Evolutionary conservation across 2,888 invertebrate species (phyloP), one percentile per base, ranked within the genome.

Genomic region (Ditula angustiorana): DNA sequence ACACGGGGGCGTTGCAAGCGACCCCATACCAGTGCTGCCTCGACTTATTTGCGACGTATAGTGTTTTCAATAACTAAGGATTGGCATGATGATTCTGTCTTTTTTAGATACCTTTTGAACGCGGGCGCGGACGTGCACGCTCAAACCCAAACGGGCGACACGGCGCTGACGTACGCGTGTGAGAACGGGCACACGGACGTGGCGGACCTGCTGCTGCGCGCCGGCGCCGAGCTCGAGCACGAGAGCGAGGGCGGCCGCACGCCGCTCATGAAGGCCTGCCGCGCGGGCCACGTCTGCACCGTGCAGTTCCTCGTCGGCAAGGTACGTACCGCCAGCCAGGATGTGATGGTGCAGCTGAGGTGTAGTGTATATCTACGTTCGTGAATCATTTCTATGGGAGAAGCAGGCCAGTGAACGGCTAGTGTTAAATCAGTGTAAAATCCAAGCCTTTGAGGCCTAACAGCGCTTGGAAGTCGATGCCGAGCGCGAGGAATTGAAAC

Each of bases 161-260:
- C 98, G 66, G 98, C 99, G 59, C 94, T 99, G 67, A 99, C 98
- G 63, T 99, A 99, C 93, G 99, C 99, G 59, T 98, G 98, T 91
- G 99, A 99, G 93, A 99, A 99, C 93, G 99, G 99, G 0, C 99
- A 99, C 92, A 98, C 98, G 0, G 98, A 99, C 92, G 98, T 99
- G 23, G 98, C 98, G 21, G 98, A 98, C 87, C 95, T 98, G 67
- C 94, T 99, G 65, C 93, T 99, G 71, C 96, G 97, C 71, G 97
- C 96, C 83, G 97, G 97, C 73, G 99, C 99, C 59, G 96, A 97
- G 88, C 91, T 99, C 80, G 98, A 99, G 90, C 98, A 98, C 90
- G 98, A 98, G 92, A 97, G 98, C 49, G 99, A 99, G 89, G 99
- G 98, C 68, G 99, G 99, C 4, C 95, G 99, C 77, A 99, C 99